Conservation (phyloP, 1,140 invertebrate species). For the Agraylea sexmaculata region DNA sequence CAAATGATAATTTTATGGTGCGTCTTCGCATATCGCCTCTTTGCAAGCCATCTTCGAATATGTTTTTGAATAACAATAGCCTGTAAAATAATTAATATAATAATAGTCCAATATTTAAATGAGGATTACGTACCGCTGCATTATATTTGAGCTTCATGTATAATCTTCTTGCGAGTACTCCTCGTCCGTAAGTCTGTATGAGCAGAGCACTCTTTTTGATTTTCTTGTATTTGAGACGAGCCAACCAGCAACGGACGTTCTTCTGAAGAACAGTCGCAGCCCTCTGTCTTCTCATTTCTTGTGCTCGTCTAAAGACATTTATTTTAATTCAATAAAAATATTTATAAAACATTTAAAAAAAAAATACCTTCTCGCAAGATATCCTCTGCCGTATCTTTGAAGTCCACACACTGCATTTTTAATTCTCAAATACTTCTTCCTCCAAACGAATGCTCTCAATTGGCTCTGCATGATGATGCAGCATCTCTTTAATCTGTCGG, state of each 20-base stretch:
- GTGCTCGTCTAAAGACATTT: constrained; percentile 42
- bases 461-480: constrained; percentile 88
- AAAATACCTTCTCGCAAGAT: constrained; percentile 57
- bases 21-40: constrained; percentile 52
- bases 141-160: constrained; percentile 40
- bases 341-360: constrained; percentile 12
- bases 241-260: constrained; percentile 63
- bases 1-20: constrained; percentile 64
- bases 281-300: constrained; percentile 55
- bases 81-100: no score
- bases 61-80: constrained; percentile 48
- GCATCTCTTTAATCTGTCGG: constrained; percentile 73
- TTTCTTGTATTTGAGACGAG: constrained; percentile 50
- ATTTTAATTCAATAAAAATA: no score
- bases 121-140: constrained; percentile 37
- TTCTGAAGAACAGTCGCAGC: constrained; percentile 77
- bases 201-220: constrained; percentile 49
- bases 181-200: constrained; percentile 66
- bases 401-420: constrained; percentile 50
- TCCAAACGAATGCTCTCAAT: constrained; percentile 69
- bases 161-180: constrained; percentile 54
- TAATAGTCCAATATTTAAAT: no score
- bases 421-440: constrained; percentile 61
- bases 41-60: constrained; percentile 61
- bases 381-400: constrained; percentile 67